Percentiles rank a stretch among this genome's conserved stretches.
Evolutionary conservation across 2,797 vertebrate genomes (phyloP).

Genomic region (Muraenolepis orangiensis): DNA sequence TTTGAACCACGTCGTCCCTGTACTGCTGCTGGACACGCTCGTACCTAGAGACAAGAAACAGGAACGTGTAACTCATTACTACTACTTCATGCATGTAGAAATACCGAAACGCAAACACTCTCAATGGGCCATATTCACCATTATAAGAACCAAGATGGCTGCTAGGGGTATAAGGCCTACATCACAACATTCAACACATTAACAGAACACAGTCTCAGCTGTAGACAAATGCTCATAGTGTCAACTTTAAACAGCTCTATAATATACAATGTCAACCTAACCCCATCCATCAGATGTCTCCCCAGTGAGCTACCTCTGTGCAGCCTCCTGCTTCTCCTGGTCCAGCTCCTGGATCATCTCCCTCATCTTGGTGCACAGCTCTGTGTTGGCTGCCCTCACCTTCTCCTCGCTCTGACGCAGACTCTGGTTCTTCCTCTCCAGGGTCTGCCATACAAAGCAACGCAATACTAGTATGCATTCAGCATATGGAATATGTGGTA

Average conservation of each 20-base stretch:
- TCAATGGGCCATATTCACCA: neutral
- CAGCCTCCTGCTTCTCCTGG: constrained; percentile 89
- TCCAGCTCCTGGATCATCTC: constrained; percentile 94
- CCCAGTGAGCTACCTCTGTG: constrained; percentile 73
- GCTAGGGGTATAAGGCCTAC: no score
- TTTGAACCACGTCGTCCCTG: constrained; percentile 85
- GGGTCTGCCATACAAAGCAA: constrained; percentile 53
- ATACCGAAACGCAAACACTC: neutral
- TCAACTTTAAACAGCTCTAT: neutral
- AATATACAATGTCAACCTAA: neutral
- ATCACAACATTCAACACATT: no score
- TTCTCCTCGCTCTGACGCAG: constrained; percentile 84
- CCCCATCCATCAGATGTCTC: neutral
- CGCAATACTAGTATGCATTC: neutral
- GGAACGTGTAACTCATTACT: neutral
- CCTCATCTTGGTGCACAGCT: constrained; percentile 94
- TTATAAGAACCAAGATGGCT: neutral
- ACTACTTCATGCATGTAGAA: neutral
- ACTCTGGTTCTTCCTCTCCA: constrained; percentile 72
- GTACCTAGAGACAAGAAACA: constrained; percentile 62
- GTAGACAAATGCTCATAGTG: neutral
- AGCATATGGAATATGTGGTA: no score
- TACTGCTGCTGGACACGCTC: constrained; percentile 88
- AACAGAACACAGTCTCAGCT: no score
- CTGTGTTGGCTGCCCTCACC: constrained; percentile 81